A percentile compares a stretch with the other conserved stretches of the same genome.
Conservation (phyloP, 1,140 invertebrate genomes). For the Lepidurus apus region DNA sequence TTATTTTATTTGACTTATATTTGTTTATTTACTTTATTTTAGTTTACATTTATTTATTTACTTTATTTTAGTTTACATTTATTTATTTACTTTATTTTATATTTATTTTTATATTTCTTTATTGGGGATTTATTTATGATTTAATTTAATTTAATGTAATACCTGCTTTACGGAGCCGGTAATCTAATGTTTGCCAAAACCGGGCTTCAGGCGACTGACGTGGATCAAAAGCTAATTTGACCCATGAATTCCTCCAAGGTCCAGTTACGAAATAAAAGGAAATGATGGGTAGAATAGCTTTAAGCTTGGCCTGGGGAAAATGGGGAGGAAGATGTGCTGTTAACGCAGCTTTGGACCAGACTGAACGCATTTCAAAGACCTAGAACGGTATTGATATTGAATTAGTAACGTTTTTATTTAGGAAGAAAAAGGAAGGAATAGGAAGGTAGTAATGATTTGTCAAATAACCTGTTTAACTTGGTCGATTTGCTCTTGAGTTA, state of each 20-base stretch:
- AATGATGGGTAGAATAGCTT: constrained; percentile 69
- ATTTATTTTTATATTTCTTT: too few species aligned
- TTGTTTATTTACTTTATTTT: too few species aligned
- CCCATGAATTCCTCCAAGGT: constrained; percentile 82
- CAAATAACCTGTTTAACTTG: constrained; percentile 47
- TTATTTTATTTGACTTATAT: constrained; percentile 46
- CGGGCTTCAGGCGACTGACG: constrained; percentile 64
- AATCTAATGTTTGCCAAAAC: constrained; percentile 79
- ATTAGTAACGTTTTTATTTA: constrained; percentile 36
- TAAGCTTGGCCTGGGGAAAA: constrained; percentile 58
- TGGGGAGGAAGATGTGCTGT: constrained; percentile 54
- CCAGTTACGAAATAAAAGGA: constrained; percentile 80
- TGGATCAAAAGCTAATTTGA: constrained; percentile 79
- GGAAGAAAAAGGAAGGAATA: constrained; percentile 34
- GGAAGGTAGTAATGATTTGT: background rate
- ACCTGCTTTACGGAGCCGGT: constrained; percentile 56
- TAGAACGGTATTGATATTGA: constrained; percentile 34
- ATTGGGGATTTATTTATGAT: background rate
- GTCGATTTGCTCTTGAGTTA: constrained; percentile 47
- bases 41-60: too few species aligned
- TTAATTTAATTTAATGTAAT: background rate
- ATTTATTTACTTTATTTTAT: too few species aligned
- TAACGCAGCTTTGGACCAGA: constrained; percentile 76
- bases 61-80: too few species aligned
- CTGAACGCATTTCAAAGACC: constrained; percentile 58